phyloP scores from a whole-genome alignment of 2,888 invertebrate species.

The Cistogaster globosa region DNA sequence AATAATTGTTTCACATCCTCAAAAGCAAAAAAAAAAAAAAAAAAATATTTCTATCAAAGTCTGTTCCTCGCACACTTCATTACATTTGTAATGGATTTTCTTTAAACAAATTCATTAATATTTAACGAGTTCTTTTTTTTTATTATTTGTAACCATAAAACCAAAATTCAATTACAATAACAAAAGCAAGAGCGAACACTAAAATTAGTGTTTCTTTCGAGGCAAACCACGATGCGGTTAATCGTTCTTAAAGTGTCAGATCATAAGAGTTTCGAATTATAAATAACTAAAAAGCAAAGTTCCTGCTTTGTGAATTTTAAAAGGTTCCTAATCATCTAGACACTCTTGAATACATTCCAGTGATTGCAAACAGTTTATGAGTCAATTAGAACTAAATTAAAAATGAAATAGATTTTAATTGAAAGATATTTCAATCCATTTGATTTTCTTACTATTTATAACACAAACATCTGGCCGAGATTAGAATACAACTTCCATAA shows the following conservation, averaged over 20 bases:
- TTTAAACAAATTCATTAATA: conserved; percentile 60
- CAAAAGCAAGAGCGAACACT: not conserved
- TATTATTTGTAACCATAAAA: conserved; percentile 35
- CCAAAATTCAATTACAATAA: not conserved
- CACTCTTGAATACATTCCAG: no score
- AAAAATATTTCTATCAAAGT: conserved; percentile 49
- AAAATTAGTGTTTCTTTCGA: not conserved
- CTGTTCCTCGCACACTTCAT: conserved; percentile 67
- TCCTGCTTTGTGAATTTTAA: not conserved
- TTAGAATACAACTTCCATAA: no score
- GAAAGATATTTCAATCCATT: no score
- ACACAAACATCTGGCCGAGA: no score
- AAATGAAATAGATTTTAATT: no score
- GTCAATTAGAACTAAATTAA: no score
- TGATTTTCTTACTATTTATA: no score
- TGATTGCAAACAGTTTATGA: no score
- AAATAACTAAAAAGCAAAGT: not conserved
- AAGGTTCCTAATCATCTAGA: no score
- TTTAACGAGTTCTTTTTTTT: conserved; percentile 5
- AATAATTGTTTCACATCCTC: conserved; percentile 60
- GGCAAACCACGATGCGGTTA: not conserved
- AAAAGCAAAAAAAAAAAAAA: not conserved
- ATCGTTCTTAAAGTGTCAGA: not conserved
- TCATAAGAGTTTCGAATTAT: not conserved
- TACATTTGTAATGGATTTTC: conserved; percentile 49